Evolutionary conservation across 2,797 vertebrate genomes (phyloP), one percentile per base, ranked within the genome.

Genomic region (Protonibea diacanthus): DNA sequence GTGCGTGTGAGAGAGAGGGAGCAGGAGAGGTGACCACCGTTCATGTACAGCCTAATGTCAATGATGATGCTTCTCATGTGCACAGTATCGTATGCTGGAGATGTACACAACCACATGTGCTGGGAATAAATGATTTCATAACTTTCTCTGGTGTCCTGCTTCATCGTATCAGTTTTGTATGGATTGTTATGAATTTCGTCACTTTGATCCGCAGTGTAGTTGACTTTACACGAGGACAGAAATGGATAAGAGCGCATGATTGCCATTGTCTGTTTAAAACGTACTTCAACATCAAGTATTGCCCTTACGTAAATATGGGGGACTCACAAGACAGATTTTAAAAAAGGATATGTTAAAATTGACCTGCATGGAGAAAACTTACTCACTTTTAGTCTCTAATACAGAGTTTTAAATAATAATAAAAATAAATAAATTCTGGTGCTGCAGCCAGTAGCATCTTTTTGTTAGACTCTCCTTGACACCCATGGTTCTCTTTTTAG

Each of bases 71-170:
- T 93, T 92, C 90, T 93, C 86, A 80, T 93, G 92, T 93, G 89
- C 90, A 91, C 91, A 91, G 92, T 92, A 89, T 80, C 79, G 81
- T 93, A 93, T 91, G 92, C 88, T 94, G 93, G 93, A 92, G 89
- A 94, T 93, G 93, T 95, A 92, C 93, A 94, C 91, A 92, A 92
- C 90, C 93, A 93, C 92, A 92, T 94, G 93, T 94, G 91, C 91
- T 92, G 94, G 92, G 94, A 95, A 95, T 95, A 96, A 96, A 93
- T 93, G 88, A 94, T 95, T 95, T 94, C 94, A 94, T 95, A 95
- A 92, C 89, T 92, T 89, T 83, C 21, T 56, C 70, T 74, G 27
- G 56, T 87, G 51, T 88, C 59, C n/a, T 78, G 73, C 4, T 68
- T 74, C 6, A 14, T 82, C 53, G 48, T 38, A 8, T 38, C 8